Evolutionary conservation across 2,888 invertebrate genomes (phyloP).

Genomic region (Hirudinaria manillensis): DNA sequence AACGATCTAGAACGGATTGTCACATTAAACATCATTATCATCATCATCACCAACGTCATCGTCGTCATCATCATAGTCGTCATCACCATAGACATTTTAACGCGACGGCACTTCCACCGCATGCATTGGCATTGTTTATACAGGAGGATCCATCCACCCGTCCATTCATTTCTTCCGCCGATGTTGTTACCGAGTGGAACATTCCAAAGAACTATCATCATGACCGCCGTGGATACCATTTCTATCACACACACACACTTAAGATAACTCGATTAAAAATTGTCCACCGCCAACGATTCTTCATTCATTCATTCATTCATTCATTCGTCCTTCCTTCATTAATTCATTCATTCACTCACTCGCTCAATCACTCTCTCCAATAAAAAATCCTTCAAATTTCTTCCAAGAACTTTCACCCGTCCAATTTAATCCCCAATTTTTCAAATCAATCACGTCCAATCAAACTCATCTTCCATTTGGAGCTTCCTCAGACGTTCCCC

Average conservation of each 20-base stretch:
- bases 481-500: too few relatives aligned
- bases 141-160: too few relatives aligned
- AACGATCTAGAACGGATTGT: too few relatives aligned
- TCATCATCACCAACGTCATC: conserved; percentile 12
- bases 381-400: not conserved
- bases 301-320: not conserved
- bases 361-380: not conserved
- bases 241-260: not conserved
- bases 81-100: not conserved
- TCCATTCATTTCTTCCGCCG: too few relatives aligned
- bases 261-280: not conserved
- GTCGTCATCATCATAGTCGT: not conserved
- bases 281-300: too few relatives aligned
- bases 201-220: not conserved
- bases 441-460: too few relatives aligned
- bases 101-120: too few relatives aligned
- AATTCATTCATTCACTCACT: not conserved
- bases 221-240: not conserved
- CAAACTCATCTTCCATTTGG: too few relatives aligned
- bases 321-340: not conserved
- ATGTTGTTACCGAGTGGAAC: too few relatives aligned
- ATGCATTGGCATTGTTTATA: too few relatives aligned
- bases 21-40: not conserved
- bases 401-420: conserved; percentile 11
- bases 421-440: not conserved